Conservation (phyloP, 2,888 invertebrate genomes). For the Drosophila phalerata region DNA sequence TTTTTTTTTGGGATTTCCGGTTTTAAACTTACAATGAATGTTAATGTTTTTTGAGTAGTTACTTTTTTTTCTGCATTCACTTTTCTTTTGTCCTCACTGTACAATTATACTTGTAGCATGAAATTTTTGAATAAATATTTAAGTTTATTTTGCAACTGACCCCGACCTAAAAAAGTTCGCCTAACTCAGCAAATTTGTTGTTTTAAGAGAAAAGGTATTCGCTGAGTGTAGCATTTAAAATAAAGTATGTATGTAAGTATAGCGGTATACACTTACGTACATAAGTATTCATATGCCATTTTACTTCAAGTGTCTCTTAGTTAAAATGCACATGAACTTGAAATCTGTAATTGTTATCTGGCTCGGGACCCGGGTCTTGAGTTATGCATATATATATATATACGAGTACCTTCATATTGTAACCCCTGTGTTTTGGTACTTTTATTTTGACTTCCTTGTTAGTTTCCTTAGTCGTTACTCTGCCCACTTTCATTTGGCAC, state of each 20-base stretch:
- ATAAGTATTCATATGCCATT: slow-evolving; percentile 8
- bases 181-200: slow-evolving; percentile 28
- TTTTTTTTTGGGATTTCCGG: slow-evolving; percentile 9
- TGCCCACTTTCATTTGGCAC: slow-evolving; percentile 24
- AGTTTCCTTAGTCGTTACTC: slow-evolving; percentile 26
- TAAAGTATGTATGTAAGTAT: slow-evolving; percentile 19
- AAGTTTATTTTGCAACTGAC: slow-evolving; percentile 1
- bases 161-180: slow-evolving; percentile 30
- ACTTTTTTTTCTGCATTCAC: neutral
- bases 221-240: slow-evolving; percentile 29
- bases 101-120: neutral
- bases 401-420: slow-evolving; percentile 4
- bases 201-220: slow-evolving; percentile 6
- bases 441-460: slow-evolving; percentile 17
- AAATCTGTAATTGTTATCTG: slow-evolving; percentile 57
- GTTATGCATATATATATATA: slow-evolving; percentile 11
- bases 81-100: neutral
- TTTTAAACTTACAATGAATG: slow-evolving; percentile 7
- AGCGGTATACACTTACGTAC: neutral
- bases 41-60: slow-evolving; percentile 4
- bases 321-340: slow-evolving; percentile 75
- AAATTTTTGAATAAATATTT: neutral
- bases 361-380: slow-evolving; percentile 9
- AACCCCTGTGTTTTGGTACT: slow-evolving; percentile 27
- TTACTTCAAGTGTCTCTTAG: slow-evolving; percentile 49